phyloP scores from a whole-genome alignment of 2,113 vertebrate species.

The Eptatretus burgeri region DNA sequence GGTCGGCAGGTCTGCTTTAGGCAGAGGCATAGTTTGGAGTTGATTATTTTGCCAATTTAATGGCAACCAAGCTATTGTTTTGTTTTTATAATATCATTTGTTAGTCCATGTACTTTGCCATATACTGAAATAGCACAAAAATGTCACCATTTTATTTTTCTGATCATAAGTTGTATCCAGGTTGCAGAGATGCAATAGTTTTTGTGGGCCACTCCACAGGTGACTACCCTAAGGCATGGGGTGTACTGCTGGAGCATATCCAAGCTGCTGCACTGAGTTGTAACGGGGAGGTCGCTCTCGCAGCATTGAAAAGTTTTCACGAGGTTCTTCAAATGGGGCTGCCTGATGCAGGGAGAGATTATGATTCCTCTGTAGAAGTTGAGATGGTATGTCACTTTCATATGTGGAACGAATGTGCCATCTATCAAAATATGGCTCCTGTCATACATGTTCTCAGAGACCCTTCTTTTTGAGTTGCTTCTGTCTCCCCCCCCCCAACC shows the following conservation, averaged over 20 bases:
- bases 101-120: neutral
- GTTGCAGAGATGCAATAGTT: neutral
- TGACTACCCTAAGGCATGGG: constrained; percentile 88
- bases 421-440: no score
- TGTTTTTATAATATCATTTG: no score
- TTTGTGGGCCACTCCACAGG: constrained; percentile 19
- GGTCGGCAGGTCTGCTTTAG: no score
- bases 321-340: constrained; percentile 91
- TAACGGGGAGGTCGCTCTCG: constrained; percentile 88
- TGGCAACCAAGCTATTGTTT: no score
- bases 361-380: no score
- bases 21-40: no score
- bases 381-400: no score
- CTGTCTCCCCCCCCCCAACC: no score
- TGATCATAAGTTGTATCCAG: neutral
- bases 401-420: no score
- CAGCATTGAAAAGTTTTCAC: constrained; percentile 90
- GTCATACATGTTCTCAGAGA: no score
- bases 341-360: constrained; percentile 14
- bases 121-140: neutral
- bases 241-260: constrained; percentile 83
- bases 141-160: neutral
- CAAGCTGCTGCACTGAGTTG: constrained; percentile 91
- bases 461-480: no score
- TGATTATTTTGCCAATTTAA: no score